A percentile compares a stretch with the other conserved stretches of the same genome.
These are phyloP conservation scores for Drosophila affinis DNA, from an alignment of 2,888 invertebrate genomes.

Conservation along the genomic window DNA sequence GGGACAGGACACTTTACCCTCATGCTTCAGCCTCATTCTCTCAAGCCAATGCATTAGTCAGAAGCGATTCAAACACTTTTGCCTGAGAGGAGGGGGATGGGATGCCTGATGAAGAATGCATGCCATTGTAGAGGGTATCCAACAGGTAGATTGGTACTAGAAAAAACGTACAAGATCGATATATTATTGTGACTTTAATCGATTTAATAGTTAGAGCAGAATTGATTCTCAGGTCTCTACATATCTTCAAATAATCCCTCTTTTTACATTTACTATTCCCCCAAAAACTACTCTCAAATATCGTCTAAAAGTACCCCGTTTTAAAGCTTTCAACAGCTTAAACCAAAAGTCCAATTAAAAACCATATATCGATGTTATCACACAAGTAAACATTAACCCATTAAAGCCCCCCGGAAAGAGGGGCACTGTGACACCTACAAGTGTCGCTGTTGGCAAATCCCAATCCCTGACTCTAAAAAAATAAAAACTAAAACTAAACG, in stretches of 20 bases:
- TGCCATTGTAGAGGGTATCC: background rate
- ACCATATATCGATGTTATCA: slow-evolving; percentile 28
- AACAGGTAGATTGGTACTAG: background rate
- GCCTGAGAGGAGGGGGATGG: background rate
- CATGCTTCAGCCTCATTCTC: background rate
- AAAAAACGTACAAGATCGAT: too few species aligned
- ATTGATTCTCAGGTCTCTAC: too few species aligned
- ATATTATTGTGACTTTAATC: too few species aligned
- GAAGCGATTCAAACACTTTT: slow-evolving; percentile 15
- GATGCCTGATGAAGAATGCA: background rate
- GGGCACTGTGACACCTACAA: slow-evolving; percentile 18
- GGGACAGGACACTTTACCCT: slow-evolving; percentile 23
- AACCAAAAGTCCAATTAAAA: slow-evolving; percentile 1
- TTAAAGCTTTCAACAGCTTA: background rate
- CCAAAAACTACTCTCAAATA: background rate
- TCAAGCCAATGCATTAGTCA: slow-evolving; percentile 24
- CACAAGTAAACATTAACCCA: slow-evolving; percentile 29
- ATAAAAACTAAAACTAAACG: slow-evolving; percentile 24
- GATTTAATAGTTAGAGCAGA: too few species aligned
- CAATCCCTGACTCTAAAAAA: slow-evolving; percentile 16
- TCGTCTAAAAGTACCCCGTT: background rate
- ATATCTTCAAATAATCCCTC: too few species aligned
- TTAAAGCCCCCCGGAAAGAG: slow-evolving; percentile 29
- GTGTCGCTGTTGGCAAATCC: slow-evolving; percentile 13
- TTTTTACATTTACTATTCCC: too few species aligned